Base-by-base conservation (phyloP, 2,888 invertebrate species). In the Scaptomyza cyrtandrae region DNA sequence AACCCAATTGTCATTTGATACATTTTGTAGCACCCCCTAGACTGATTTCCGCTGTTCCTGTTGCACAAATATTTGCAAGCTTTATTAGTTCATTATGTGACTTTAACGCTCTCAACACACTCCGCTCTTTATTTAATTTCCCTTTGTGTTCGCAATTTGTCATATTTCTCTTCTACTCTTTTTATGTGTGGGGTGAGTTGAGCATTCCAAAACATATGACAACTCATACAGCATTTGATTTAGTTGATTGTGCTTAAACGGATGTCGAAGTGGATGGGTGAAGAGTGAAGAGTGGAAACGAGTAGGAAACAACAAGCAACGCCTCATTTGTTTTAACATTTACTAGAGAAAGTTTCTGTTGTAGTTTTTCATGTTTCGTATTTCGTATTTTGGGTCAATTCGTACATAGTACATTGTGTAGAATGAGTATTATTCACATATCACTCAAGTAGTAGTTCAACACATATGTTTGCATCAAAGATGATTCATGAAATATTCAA, bases 41-140 rank as follows among this genome's bases (percentile, higher is more conserved):
- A n/a, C 37, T 16, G 27, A 53, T 54, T 55, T 73, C 24, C 59
- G 58, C 53, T n/a, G n/a, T n/a, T 65, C 49, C 70, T 70, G 84
- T 80, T 80, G 84, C 57, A 74, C 70, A 78, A 86, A 86, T 80
- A 85, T 80, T 84, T 84, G 72, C 78, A 33, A 71, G 75, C 79
- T 81, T 78, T 81, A 80, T 73, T 74, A 74, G 78, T 80, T 83
- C 75, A 86, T 82, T 78, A 69, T 56, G 55, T 65, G 80, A 83
- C 67, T 80, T 80, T 78, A 48, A 62, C 78, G 69, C 83, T 50
- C 60, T 59, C 52, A 49, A 16, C 16, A 16, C 41, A 44, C n/a
- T 50, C 13, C 9, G n/a, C 35, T 49, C 35, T 50, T 37, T n/a
- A 19, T 37, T 58, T 58, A 44, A 29, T 11, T 3, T 50, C 31